Percentiles rank a stretch among this genome's conserved stretches.
phyloP scores from a whole-genome alignment of 2,888 invertebrate species.

The Heliothis peltigera region DNA sequence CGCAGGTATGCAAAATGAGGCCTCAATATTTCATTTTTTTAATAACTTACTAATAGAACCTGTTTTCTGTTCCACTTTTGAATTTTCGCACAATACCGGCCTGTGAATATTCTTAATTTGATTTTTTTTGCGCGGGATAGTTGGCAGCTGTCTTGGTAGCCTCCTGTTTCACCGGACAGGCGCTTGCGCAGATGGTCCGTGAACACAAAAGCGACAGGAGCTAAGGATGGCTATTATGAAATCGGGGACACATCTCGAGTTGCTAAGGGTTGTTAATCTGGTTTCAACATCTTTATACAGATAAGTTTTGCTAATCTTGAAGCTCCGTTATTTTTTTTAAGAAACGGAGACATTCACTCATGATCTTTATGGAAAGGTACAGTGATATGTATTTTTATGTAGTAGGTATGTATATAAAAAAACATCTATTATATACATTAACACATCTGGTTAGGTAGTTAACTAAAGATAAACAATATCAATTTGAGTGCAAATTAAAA shows the following conservation, averaged over 20 bases:
- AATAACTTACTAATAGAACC: slow-evolving; percentile 13
- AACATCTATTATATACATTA: no score
- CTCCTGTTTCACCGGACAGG: slow-evolving; percentile 41
- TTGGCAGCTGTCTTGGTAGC: slow-evolving; percentile 39
- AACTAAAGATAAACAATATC: no score
- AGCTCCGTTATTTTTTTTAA: no score
- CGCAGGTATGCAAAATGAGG: slow-evolving; percentile 20
- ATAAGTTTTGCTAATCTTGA: no score
- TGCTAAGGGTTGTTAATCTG: slow-evolving; percentile 19
- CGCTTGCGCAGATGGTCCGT: slow-evolving; percentile 44
- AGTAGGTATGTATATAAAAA: no score
- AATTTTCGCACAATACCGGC: slow-evolving; percentile 21
- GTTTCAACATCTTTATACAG: slow-evolving; percentile 27
- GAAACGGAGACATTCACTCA: no score
- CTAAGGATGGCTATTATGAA: slow-evolving; percentile 49
- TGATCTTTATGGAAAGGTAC: no score
- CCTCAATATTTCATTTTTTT: slow-evolving; percentile 16
- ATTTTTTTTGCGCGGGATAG: slow-evolving; percentile 24
- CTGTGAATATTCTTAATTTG: slow-evolving; percentile 28
- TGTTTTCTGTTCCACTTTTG: slow-evolving; percentile 27
- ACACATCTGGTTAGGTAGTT: no score
- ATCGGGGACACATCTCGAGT: slow-evolving; percentile 19
- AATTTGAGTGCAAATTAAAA: no score
- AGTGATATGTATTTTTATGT: no score
- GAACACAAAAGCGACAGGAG: slow-evolving; percentile 34